Base-by-base conservation (phyloP, 37 sponge, comb jelly and placozoan genomes). In the Mnemiopsis leidyi region DNA sequence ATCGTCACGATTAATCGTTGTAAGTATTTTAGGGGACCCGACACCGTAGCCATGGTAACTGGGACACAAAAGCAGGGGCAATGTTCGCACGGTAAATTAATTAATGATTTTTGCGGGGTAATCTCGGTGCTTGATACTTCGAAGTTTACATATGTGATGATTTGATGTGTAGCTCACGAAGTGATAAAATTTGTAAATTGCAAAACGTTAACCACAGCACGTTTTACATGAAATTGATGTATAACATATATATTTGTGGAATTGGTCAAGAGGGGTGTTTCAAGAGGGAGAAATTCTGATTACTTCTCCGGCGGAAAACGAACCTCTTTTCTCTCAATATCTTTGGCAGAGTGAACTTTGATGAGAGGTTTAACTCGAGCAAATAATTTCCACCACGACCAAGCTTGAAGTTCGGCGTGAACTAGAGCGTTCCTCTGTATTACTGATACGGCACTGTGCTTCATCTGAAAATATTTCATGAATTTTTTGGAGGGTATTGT, bases 331-430 rank as follows among this genome's bases (percentile, higher is more conserved):
- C 90, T 9, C 31, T 85, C 90, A n/a, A 85, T 38, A 85, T 85
- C 90, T 40, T 25, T 38, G 61, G 67, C 48, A 24, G 90, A 85
- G 67, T 85, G 90, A 1, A 85, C 90, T 7, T 85, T 13, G 68
- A 85, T 85, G 61, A 85, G 90, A 37, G 90, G 83, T 36, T 93
- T 94, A 69, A 97, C 96, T 94, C 96, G 95, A 69, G 93, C 85
- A 69, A 94, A 94, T 38, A 99, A 93, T 68, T 95, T 95, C 99
- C 99, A 99, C 99, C 99, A 99, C 26, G 83, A 40, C 94, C 95
- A 99, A 39, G 95, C 95, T 40, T 94, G 95, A 39, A 97, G 93
- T 36, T 93, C 95, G 24, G 92, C 34, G 93, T 93, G 94, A 28
- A 93, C 93, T 29, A 69, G 35, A 0, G 97, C 92, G 90, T 99